Evolutionary conservation across 2,113 vertebrate species (phyloP).

Genomic region (Fregata magnificens): DNA sequence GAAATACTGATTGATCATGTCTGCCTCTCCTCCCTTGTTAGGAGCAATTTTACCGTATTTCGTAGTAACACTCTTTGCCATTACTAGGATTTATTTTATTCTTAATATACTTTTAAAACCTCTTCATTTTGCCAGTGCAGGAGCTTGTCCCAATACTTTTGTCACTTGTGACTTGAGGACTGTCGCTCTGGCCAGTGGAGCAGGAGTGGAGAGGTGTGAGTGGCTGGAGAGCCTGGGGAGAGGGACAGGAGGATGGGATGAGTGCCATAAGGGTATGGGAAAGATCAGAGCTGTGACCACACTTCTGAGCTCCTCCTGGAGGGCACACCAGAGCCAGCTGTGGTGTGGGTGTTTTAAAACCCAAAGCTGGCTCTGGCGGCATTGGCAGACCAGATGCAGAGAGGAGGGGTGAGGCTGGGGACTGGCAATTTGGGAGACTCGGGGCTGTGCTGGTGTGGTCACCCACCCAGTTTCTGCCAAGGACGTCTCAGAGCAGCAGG

Average conservation of each 20-base stretch:
- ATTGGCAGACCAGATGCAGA: neutral
- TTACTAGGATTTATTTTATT: neutral
- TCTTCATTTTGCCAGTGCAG: neutral
- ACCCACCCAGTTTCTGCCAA: neutral
- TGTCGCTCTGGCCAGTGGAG: neutral
- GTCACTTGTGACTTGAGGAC: neutral
- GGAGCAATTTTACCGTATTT: neutral
- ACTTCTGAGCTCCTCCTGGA: neutral
- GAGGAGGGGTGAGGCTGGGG: neutral
- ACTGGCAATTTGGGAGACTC: fast-evolving
- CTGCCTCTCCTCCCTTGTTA: neutral
- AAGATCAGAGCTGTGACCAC: neutral
- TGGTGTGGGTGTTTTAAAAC: neutral
- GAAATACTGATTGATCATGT: neutral
- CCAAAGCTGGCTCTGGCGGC: neutral
- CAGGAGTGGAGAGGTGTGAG: neutral
- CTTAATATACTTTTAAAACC: neutral
- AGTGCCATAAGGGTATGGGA: neutral
- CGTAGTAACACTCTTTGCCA: neutral
- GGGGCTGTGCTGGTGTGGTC: neutral
- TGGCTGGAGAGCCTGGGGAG: neutral
- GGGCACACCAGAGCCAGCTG: neutral
- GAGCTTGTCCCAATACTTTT: neutral
- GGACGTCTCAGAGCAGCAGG: neutral
- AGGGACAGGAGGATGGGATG: neutral